A percentile compares a stretch with the other conserved stretches of the same genome.
Evolutionary conservation across 2,797 vertebrate genomes (phyloP).

Genomic region (Sebastes umbrosus): DNA sequence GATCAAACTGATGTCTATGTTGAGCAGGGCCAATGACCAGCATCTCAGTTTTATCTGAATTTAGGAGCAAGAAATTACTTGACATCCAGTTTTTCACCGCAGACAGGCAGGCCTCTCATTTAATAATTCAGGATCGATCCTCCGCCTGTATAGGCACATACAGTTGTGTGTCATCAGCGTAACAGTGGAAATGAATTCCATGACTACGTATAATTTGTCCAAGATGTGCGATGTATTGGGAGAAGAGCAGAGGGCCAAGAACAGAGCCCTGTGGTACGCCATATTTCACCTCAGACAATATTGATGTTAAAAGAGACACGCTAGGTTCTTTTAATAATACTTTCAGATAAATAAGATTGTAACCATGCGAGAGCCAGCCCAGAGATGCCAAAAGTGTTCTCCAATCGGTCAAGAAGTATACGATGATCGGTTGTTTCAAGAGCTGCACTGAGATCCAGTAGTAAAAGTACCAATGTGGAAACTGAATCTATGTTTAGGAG

Average conservation of each 20-base stretch:
- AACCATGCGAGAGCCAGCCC: neutral
- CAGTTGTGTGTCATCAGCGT: neutral
- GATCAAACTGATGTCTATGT: too few relatives aligned
- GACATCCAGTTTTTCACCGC: neutral
- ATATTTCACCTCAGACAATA: neutral
- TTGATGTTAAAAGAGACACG: neutral
- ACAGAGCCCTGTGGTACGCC: neutral
- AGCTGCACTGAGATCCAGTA: neutral
- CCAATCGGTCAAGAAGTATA: neutral
- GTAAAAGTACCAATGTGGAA: neutral
- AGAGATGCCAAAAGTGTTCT: neutral
- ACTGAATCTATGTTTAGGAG: too few relatives aligned
- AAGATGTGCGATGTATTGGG: neutral
- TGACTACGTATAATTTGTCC: neutral
- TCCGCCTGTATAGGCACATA: too few relatives aligned
- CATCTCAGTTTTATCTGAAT: too few relatives aligned
- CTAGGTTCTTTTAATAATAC: neutral
- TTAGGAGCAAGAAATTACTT: too few relatives aligned
- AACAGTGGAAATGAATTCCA: neutral
- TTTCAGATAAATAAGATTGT: neutral
- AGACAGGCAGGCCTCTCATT: neutral
- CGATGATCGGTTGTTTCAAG: neutral
- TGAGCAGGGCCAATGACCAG: too few relatives aligned
- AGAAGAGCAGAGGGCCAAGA: neutral
- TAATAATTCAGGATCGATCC: too few relatives aligned